These are phyloP conservation scores for Saguinus midas DNA, from an alignment of 2,113 vertebrate genomes.

Conservation along the genomic window DNA sequence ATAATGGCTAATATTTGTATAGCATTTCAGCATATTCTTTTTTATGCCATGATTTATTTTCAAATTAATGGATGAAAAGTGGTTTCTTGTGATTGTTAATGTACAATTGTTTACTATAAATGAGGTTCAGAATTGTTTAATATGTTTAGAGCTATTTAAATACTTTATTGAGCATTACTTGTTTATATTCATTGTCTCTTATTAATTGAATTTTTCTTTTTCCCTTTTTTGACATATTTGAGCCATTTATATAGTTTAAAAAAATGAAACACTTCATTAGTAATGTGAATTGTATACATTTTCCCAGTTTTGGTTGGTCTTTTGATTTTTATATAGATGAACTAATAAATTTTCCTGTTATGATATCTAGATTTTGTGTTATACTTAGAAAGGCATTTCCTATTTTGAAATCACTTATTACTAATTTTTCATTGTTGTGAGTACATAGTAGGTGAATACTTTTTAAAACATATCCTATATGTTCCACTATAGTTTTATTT, in stretches of 20 bases:
- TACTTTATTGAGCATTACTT: background rate
- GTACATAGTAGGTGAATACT: too few relatives aligned
- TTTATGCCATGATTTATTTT: background rate
- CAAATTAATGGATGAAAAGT: background rate
- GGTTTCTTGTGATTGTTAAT: background rate
- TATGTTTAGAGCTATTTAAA: background rate
- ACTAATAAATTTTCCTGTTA: background rate
- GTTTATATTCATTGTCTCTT: background rate
- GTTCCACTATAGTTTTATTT: background rate
- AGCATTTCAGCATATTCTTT: background rate
- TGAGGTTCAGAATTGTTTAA: background rate
- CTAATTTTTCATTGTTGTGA: too few relatives aligned
- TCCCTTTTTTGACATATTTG: background rate
- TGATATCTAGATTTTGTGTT: background rate
- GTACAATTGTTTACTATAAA: background rate
- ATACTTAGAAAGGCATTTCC: background rate
- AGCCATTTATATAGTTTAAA: background rate
- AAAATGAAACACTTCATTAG: background rate
- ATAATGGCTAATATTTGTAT: background rate
- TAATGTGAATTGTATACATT: background rate
- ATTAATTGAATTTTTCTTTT: background rate
- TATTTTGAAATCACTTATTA: background rate
- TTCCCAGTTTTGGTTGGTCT: background rate
- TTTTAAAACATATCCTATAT: background rate
- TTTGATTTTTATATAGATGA: background rate